These are phyloP conservation scores for Coelinius sp. DNA, from an alignment of 2,888 invertebrate species.

Conservation along the genomic window DNA sequence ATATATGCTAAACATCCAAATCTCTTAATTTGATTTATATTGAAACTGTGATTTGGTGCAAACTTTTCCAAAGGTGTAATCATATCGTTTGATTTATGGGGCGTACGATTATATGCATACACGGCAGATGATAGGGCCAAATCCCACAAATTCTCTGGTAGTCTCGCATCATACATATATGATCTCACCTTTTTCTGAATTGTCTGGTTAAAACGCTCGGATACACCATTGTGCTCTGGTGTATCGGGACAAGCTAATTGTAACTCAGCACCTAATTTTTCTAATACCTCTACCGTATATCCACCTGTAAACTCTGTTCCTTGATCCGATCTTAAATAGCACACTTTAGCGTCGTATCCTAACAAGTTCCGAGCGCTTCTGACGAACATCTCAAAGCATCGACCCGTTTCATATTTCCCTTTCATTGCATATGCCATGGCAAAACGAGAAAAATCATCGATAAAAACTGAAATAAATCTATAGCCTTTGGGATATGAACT, in stretches of 20 bases:
- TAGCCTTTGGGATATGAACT: too few relatives aligned
- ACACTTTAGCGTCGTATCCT: slow-evolving; percentile 42
- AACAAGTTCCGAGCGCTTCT: slow-evolving; percentile 46
- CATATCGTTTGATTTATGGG: slow-evolving; percentile 41
- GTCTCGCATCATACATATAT: slow-evolving; percentile 42
- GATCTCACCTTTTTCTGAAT: slow-evolving; percentile 42
- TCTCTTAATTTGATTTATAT: slow-evolving; percentile 41
- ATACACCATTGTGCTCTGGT: slow-evolving; percentile 41
- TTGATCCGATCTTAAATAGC: slow-evolving; percentile 40
- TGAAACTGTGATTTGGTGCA: slow-evolving; percentile 33
- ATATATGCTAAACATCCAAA: slow-evolving; percentile 44
- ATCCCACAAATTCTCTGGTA: slow-evolving; percentile 48
- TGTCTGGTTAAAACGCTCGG: slow-evolving; percentile 42
- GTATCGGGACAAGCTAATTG: slow-evolving; percentile 35
- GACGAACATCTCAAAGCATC: slow-evolving; percentile 47
- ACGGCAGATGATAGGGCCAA: slow-evolving; percentile 43
- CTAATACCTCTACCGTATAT: slow-evolving; percentile 34
- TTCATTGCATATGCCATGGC: slow-evolving; percentile 46
- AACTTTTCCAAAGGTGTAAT: slow-evolving; percentile 38
- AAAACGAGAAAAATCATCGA: slow-evolving; percentile 47
- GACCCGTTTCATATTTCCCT: slow-evolving; percentile 48
- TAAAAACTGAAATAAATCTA: too few relatives aligned
- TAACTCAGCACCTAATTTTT: slow-evolving; percentile 32
- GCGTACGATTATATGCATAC: slow-evolving; percentile 35
- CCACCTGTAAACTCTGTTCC: slow-evolving; percentile 46